Conservation (phyloP, 2,113 vertebrate species). For the Epinephelus moara region DNA sequence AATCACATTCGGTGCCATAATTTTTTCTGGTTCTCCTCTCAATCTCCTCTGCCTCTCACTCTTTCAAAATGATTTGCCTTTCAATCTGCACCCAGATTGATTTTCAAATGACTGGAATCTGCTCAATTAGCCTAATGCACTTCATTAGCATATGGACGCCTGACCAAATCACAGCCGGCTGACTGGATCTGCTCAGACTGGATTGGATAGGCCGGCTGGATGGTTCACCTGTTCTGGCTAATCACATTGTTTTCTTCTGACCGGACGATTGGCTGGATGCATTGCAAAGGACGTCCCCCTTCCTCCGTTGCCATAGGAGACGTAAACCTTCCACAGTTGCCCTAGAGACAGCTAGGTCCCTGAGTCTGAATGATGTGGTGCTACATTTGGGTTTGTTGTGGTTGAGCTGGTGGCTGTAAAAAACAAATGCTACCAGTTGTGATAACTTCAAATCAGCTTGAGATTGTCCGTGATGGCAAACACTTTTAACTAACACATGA, state of each 20-base stretch:
- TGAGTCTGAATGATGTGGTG: constrained; percentile 59
- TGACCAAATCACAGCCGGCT: constrained; percentile 49
- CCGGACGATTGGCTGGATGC: constrained; percentile 70
- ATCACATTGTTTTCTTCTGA: constrained; percentile 59
- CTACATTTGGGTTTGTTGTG: constrained; percentile 42
- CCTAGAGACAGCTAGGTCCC: constrained; percentile 82
- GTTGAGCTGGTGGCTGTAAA: constrained; percentile 17
- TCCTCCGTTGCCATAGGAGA: constrained; percentile 84
- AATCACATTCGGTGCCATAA: background rate
- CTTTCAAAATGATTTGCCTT: constrained; percentile 43
- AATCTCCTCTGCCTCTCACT: background rate
- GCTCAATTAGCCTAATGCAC: constrained; percentile 71
- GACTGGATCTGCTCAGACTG: constrained; percentile 41
- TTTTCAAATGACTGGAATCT: constrained; percentile 63
- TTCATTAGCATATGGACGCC: constrained; percentile 66
- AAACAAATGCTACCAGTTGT: constrained; percentile 11
- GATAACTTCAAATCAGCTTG: background rate
- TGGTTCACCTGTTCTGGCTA: constrained; percentile 68
- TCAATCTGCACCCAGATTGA: constrained; percentile 46
- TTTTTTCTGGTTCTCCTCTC: background rate
- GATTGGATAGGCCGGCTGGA: constrained; percentile 61
- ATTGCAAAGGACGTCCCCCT: constrained; percentile 65
- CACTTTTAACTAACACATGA: background rate
- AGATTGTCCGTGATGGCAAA: background rate
- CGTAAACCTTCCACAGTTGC: constrained; percentile 81